A percentile compares a stretch with the other conserved stretches of the same genome.
phyloP scores from a whole-genome alignment of 2,888 invertebrate species.

The Meliscaeva auricollis region DNA sequence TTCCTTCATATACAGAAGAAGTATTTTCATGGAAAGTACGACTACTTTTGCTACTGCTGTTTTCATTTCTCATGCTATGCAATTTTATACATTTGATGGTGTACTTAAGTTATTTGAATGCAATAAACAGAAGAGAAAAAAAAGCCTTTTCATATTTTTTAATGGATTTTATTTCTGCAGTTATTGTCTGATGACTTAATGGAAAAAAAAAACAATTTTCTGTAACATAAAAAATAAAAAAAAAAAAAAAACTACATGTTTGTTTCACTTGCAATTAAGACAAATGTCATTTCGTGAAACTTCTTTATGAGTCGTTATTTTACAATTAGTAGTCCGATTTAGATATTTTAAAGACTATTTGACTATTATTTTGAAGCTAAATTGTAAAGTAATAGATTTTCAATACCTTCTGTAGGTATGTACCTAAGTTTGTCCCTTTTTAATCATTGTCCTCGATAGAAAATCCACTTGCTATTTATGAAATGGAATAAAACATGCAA shows the following conservation, averaged over 20 bases:
- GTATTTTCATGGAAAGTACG: conserved; percentile 28
- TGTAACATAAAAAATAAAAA: not conserved
- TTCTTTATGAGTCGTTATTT: conserved; percentile 42
- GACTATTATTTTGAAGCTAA: no score
- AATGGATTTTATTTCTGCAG: conserved; percentile 34
- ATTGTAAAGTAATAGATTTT: no score
- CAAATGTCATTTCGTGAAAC: conserved; percentile 18
- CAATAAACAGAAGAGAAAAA: not conserved
- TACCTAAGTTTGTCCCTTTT: no score
- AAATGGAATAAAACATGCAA: no score
- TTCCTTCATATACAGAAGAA: conserved; percentile 10
- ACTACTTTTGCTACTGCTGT: not conserved
- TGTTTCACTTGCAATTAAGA: conserved; percentile 46
- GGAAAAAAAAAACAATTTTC: conserved; percentile 26
- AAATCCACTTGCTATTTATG: no score
- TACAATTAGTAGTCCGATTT: not conserved
- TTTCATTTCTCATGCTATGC: not conserved
- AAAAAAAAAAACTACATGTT: not conserved
- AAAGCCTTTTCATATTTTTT: conserved; percentile 22
- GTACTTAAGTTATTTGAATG: conserved; percentile 25
- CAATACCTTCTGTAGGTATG: no score
- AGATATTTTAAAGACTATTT: not conserved
- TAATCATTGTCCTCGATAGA: no score
- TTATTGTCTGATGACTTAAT: conserved; percentile 38
- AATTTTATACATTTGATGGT: conserved; percentile 3